A percentile compares a stretch with the other conserved stretches of the same genome.
Conservation (phyloP, 2,797 vertebrate genomes). For the Hypotaenidia okinawae region DNA sequence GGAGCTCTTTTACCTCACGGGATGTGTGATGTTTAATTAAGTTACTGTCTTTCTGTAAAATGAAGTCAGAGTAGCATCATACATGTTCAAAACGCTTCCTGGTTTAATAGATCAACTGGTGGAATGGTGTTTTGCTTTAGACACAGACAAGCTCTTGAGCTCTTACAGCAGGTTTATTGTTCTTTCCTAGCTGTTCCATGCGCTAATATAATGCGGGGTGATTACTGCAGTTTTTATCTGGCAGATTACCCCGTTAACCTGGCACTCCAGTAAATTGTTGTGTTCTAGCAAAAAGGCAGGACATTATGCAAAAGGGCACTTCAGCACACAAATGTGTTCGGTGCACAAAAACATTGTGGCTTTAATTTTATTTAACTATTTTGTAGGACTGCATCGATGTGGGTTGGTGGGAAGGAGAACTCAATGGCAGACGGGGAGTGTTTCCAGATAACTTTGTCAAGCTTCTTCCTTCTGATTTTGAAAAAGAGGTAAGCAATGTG, state of each 20-base stretch:
- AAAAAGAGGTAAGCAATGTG: conserved; percentile 88
- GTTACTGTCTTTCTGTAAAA: conserved; percentile 47
- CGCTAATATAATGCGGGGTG: background rate
- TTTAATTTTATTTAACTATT: conserved; percentile 32
- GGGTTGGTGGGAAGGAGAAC: conserved; percentile 98
- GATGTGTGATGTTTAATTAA: conserved; percentile 30
- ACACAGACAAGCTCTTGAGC: background rate
- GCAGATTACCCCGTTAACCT: conserved; percentile 4
- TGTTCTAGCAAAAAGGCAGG: background rate
- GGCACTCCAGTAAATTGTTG: background rate
- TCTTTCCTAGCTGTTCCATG: background rate
- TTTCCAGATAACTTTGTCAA: conserved; percentile 99
- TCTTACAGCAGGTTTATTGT: background rate
- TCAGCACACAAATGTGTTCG: background rate
- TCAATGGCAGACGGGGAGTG: conserved; percentile 89
- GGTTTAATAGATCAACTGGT: background rate
- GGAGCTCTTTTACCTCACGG: conserved; percentile 7
- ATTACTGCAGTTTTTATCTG: conserved; percentile 11
- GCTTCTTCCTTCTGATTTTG: conserved; percentile 89
- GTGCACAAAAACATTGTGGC: background rate
- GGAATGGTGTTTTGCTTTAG: background rate
- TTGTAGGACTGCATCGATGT: conserved; percentile 92
- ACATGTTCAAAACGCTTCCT: background rate
- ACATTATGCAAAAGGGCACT: background rate
- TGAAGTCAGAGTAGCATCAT: conserved; percentile 14